A percentile compares a stretch with the other conserved stretches of the same genome.
phyloP scores from a whole-genome alignment of 2,797 vertebrate genomes.

The Lycodopsis pacificus region DNA sequence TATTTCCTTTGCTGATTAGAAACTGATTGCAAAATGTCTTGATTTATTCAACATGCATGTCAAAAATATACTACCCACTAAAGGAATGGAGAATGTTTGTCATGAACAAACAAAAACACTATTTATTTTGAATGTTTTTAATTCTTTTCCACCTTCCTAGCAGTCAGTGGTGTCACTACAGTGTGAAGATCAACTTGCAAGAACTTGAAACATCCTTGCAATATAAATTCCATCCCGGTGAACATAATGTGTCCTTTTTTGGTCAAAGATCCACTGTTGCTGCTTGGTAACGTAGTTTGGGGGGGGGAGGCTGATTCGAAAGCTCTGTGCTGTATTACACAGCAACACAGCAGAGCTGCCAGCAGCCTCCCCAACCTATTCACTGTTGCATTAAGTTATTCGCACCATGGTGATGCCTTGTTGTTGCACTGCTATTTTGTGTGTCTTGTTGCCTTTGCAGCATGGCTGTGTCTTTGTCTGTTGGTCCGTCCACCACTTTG shows the following conservation, averaged over 20 bases:
- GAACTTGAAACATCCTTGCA: constrained; percentile 12
- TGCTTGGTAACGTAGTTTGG: not conserved
- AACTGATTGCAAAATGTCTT: not conserved
- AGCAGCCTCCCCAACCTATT: not conserved
- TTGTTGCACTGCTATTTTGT: not conserved
- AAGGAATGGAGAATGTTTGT: not conserved
- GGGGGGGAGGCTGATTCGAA: not conserved
- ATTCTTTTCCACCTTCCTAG: not conserved
- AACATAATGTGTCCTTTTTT: not conserved
- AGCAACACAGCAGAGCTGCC: not conserved
- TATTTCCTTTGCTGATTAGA: not conserved
- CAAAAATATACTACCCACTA: not conserved
- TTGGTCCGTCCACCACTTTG: not conserved
- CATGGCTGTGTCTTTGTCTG: not conserved
- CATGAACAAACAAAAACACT: not conserved
- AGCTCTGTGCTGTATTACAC: not conserved
- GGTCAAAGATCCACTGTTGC: not conserved
- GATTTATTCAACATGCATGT: not conserved
- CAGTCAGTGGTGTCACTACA: not conserved
- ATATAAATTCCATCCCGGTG: constrained; percentile 12
- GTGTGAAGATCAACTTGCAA: not conserved
- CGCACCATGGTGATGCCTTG: not conserved
- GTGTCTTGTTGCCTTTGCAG: constrained; percentile 3
- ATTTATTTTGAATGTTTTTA: not conserved
- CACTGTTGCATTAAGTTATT: not conserved